Conservation (phyloP, 1,140 invertebrate genomes). For the Orussus abietinus region DNA sequence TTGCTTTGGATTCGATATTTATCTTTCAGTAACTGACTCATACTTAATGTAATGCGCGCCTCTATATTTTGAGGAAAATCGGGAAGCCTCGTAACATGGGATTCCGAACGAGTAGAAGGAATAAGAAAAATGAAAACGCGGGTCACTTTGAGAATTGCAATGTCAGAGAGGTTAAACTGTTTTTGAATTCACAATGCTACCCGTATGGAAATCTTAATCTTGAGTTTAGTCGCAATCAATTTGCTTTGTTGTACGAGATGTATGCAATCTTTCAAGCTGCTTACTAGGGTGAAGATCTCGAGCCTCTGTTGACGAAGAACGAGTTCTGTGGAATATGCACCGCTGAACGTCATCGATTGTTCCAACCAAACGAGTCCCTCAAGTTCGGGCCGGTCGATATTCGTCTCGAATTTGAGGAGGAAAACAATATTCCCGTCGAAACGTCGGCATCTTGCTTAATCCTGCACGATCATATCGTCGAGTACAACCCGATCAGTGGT, state of each 20-base stretch:
- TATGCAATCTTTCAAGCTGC: conserved; percentile 28
- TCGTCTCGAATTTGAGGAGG: conserved; percentile 31
- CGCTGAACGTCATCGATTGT: conserved; percentile 33
- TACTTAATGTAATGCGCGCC: no score
- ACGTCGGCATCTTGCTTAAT: conserved; percentile 37
- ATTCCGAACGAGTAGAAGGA: conserved; percentile 24
- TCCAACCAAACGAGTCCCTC: conserved; percentile 31
- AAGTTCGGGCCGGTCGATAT: conserved; percentile 31
- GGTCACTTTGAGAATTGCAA: conserved; percentile 27
- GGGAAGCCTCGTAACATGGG: no score
- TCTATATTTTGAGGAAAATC: no score
- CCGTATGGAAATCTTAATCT: conserved; percentile 33
- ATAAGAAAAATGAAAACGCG: conserved; percentile 10
- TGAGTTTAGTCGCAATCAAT: conserved; percentile 27
- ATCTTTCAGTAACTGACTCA: no score
- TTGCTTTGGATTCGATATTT: no score
- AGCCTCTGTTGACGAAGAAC: conserved; percentile 6
- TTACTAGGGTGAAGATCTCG: no score
- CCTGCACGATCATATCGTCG: conserved; percentile 29
- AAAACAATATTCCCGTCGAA: conserved; percentile 19
- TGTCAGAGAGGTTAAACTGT: conserved; percentile 28
- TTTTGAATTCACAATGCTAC: conserved; percentile 36
- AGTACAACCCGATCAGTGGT: no score
- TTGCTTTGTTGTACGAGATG: conserved; percentile 29
- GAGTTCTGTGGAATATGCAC: conserved; percentile 20